These are phyloP conservation scores for Crotophaga sulcirostris DNA, from an alignment of 2,113 vertebrate species.

Conservation along the genomic window DNA sequence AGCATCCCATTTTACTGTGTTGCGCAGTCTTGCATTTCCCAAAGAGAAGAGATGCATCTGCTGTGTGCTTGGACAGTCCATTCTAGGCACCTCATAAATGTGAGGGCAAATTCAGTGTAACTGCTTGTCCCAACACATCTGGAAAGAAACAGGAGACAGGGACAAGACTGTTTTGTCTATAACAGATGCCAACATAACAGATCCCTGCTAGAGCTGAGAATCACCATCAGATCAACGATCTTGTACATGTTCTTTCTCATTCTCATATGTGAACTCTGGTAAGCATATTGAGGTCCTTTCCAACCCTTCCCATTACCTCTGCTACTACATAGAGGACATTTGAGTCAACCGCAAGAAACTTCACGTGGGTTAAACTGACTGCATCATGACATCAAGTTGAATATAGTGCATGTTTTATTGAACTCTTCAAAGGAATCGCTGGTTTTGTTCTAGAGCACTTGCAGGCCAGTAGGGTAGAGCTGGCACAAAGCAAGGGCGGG, in stretches of 20 bases:
- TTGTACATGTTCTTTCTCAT: not conserved
- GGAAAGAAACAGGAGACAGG: not conserved
- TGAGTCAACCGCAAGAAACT: not conserved
- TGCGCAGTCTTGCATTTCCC: not conserved
- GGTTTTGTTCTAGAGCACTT: too few species aligned
- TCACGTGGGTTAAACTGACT: not conserved
- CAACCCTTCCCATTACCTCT: not conserved
- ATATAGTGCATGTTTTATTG: not conserved
- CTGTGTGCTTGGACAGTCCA: not conserved
- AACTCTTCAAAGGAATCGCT: not conserved
- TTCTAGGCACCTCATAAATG: not conserved
- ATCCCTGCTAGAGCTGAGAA: not conserved
- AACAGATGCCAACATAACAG: not conserved
- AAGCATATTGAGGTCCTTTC: not conserved
- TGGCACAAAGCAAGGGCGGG: not conserved
- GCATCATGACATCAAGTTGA: not conserved
- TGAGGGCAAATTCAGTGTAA: not conserved
- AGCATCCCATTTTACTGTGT: not conserved
- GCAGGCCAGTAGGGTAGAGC: not conserved
- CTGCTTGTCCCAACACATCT: not conserved
- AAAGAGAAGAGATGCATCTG: not conserved
- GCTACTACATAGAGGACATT: not conserved
- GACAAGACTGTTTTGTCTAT: not conserved
- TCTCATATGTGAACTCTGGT: not conserved
- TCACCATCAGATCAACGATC: not conserved